Evolutionary conservation across 2,113 vertebrate species (phyloP).

Genomic region (Eublepharis macularius): DNA sequence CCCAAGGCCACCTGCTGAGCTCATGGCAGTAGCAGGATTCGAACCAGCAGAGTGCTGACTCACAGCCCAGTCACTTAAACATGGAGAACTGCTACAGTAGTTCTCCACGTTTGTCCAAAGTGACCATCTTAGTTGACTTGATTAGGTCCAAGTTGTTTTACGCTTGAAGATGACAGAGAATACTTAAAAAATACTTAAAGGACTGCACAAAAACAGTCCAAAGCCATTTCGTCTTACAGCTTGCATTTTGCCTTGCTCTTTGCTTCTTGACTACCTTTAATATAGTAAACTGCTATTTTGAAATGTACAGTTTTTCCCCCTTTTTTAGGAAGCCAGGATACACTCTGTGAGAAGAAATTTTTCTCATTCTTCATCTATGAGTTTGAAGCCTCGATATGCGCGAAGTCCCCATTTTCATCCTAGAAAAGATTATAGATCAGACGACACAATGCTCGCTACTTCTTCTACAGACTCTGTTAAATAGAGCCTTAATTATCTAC

Average conservation of each 20-base stretch:
- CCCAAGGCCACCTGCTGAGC: no score
- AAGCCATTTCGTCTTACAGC: neutral
- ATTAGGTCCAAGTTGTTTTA: no score
- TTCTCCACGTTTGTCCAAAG: neutral
- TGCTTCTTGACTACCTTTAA: neutral
- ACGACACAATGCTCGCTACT: slow-evolving; percentile 54
- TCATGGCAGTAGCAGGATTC: no score
- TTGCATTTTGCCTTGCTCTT: neutral
- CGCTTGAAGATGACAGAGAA: no score
- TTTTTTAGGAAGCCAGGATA: slow-evolving; percentile 69
- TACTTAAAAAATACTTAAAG: no score
- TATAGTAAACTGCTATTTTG: slow-evolving; percentile 34
- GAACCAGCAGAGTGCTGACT: no score
- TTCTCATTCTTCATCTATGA: slow-evolving; percentile 53
- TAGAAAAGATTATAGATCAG: slow-evolving; percentile 63
- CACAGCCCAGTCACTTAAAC: no score
- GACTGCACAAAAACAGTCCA: neutral
- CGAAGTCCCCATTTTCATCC: slow-evolving; percentile 57
- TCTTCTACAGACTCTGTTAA: slow-evolving; percentile 66
- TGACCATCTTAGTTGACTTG: neutral
- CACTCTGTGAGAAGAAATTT: slow-evolving; percentile 69
- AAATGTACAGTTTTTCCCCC: slow-evolving; percentile 59
- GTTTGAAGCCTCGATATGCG: slow-evolving; percentile 55
- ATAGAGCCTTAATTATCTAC: slow-evolving; percentile 47
- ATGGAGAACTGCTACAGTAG: no score